Evolutionary conservation across 2,888 invertebrate species (phyloP).

Genomic region (Apomyelois bistriatella): DNA sequence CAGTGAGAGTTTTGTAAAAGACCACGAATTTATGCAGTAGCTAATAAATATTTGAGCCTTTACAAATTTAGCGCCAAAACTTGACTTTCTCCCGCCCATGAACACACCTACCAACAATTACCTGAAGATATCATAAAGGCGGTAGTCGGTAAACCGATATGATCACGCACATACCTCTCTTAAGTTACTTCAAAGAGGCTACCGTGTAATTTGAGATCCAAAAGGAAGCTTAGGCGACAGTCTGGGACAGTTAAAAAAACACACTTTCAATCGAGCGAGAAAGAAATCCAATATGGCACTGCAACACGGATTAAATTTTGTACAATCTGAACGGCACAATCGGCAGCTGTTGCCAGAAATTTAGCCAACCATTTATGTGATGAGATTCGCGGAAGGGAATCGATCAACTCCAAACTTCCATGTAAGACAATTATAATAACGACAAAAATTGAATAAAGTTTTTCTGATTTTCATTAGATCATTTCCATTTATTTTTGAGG

Average conservation of each 20-base stretch:
- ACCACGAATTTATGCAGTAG: too few species aligned
- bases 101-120: constrained; percentile 56
- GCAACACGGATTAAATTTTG: constrained; percentile 74
- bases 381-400: constrained; percentile 45
- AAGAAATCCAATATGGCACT: constrained; percentile 72
- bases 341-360: constrained; percentile 71
- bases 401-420: constrained; percentile 42
- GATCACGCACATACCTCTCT: constrained; percentile 54
- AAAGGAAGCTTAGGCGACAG: constrained; percentile 73
- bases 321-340: constrained; percentile 61
- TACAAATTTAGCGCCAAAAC: constrained; percentile 41
- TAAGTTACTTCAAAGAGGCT: constrained; percentile 66
- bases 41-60: constrained; percentile 13
- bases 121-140: constrained; percentile 36
- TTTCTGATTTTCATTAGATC: constrained; percentile 3
- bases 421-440: constrained; percentile 32
- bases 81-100: constrained; percentile 57
- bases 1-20: too few species aligned
- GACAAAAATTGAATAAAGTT: constrained; percentile 25
- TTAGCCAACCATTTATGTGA: constrained; percentile 54
- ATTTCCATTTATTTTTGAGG: too few species aligned
- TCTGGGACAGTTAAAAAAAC: constrained; percentile 62
- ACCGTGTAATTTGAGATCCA: constrained; percentile 71
- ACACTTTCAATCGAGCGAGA: constrained; percentile 64
- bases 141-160: constrained; percentile 50